These are phyloP conservation scores for Echinops telfairi DNA, from an alignment of 2,113 vertebrate genomes.

Conservation along the genomic window DNA sequence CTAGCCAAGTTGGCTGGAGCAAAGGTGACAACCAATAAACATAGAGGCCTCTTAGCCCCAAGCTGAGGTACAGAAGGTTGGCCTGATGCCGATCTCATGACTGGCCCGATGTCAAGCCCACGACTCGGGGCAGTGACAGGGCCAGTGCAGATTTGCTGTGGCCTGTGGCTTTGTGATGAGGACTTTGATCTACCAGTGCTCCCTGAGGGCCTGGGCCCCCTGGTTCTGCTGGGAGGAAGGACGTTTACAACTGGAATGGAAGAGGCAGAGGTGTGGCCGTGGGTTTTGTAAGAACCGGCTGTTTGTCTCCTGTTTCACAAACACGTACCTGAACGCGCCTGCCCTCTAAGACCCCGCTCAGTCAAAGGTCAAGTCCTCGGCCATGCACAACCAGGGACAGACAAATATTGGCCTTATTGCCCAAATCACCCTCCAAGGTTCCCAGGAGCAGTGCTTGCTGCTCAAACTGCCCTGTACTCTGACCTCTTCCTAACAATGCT, in stretches of 20 bases:
- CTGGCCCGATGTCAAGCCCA: neutral
- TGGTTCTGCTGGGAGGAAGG: neutral
- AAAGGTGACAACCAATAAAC: slow-evolving; percentile 18
- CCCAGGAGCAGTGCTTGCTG: neutral
- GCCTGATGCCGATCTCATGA: neutral
- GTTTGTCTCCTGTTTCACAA: neutral
- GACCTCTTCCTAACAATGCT: neutral
- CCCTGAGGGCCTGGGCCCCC: neutral
- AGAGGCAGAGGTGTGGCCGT: neutral
- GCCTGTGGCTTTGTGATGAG: slow-evolving; percentile 54
- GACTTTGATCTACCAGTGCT: neutral
- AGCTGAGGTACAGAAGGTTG: fast-evolving
- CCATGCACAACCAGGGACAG: neutral
- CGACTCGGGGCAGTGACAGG: neutral
- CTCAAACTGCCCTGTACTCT: neutral
- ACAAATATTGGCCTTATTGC: slow-evolving; percentile 47
- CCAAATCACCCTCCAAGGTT: neutral
- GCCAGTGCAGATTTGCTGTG: neutral
- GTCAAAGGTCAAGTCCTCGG: slow-evolving; percentile 13
- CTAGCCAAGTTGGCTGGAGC: slow-evolving; percentile 2
- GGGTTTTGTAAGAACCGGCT: neutral
- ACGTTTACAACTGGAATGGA: neutral
- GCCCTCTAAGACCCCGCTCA: neutral
- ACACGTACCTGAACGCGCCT: neutral
- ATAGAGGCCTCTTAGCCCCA: neutral